A percentile compares a stretch with the other conserved stretches of the same genome.
phyloP scores from a whole-genome alignment of 64 coral and sea anemone genomes.

The Pocillopora damicornis region DNA sequence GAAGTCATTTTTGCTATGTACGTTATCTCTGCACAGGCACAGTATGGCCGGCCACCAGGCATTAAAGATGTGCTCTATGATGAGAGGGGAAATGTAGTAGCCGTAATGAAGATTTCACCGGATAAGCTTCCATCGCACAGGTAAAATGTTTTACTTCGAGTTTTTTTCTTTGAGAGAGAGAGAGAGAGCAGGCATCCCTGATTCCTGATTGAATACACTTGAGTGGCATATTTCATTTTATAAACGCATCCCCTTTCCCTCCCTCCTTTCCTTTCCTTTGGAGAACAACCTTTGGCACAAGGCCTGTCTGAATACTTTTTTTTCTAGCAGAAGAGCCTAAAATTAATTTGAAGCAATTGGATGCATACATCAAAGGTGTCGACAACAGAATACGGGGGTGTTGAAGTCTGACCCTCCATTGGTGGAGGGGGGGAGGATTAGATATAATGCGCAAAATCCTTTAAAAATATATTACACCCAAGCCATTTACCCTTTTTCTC shows the following conservation, averaged over 20 bases:
- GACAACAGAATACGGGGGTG: too few species aligned
- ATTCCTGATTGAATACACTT: too few species aligned
- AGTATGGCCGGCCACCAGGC: conserved; percentile 78
- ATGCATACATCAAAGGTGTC: too few species aligned
- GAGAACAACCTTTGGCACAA: too few species aligned
- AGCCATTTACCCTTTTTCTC: background rate
- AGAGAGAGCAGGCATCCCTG: too few species aligned
- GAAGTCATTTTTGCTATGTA: background rate
- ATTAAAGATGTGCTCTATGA: conserved; percentile 95
- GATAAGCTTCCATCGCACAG: conserved; percentile 95
- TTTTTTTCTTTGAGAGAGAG: too few species aligned
- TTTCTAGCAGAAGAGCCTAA: too few species aligned
- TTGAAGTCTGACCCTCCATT: too few species aligned
- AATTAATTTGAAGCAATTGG: too few species aligned
- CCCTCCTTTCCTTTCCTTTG: background rate
- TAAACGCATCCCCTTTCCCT: background rate
- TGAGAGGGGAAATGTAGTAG: conserved; percentile 86
- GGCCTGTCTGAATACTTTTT: too few species aligned
- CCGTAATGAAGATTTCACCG: conserved; percentile 82
- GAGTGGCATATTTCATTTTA: background rate
- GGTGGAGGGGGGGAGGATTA: too few species aligned
- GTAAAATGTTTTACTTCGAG: conserved; percentile 18
- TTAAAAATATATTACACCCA: background rate
- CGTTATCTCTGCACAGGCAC: conserved; percentile 43
- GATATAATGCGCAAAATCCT: too few species aligned